These are phyloP conservation scores for Coptodon rendalli DNA, from an alignment of 2,113 vertebrate species.

Conservation along the genomic window DNA sequence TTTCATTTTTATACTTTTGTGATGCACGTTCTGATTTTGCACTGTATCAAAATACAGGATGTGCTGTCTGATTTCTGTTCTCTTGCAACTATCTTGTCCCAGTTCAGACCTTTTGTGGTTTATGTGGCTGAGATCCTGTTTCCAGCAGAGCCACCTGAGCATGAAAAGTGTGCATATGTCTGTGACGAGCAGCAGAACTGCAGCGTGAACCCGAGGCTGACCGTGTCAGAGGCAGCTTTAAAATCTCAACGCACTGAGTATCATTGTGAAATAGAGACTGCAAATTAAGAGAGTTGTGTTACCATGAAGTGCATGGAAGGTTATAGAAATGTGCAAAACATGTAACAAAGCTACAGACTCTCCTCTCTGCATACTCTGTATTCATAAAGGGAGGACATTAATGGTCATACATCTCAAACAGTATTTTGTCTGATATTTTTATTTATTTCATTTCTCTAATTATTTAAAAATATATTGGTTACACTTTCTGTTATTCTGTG, in stretches of 20 bases:
- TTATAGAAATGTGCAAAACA: neutral
- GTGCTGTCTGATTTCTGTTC: conserved; percentile 52
- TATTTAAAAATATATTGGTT: neutral
- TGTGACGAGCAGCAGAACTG: conserved; percentile 38
- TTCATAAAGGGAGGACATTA: neutral
- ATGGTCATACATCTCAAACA: neutral
- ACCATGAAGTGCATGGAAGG: neutral
- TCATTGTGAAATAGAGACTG: neutral
- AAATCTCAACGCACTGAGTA: neutral
- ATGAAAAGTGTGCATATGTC: conserved; percentile 65
- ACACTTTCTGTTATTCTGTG: neutral
- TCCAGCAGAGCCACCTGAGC: conserved; percentile 64
- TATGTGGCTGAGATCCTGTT: conserved; percentile 67
- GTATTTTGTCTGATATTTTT: neutral
- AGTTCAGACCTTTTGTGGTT: conserved; percentile 69
- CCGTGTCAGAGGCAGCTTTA: neutral
- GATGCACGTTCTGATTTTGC: conserved; percentile 37
- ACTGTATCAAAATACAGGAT: conserved; percentile 64
- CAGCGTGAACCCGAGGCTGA: neutral
- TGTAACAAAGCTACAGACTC: conserved; percentile 6
- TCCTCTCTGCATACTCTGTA: neutral
- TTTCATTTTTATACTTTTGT: conserved; percentile 37
- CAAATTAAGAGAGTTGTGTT: neutral
- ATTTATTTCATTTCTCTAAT: neutral
- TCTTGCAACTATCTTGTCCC: conserved; percentile 55